These are phyloP conservation scores for Mionectes macconnelli DNA, from an alignment of 2,113 vertebrate species.

Conservation along the genomic window DNA sequence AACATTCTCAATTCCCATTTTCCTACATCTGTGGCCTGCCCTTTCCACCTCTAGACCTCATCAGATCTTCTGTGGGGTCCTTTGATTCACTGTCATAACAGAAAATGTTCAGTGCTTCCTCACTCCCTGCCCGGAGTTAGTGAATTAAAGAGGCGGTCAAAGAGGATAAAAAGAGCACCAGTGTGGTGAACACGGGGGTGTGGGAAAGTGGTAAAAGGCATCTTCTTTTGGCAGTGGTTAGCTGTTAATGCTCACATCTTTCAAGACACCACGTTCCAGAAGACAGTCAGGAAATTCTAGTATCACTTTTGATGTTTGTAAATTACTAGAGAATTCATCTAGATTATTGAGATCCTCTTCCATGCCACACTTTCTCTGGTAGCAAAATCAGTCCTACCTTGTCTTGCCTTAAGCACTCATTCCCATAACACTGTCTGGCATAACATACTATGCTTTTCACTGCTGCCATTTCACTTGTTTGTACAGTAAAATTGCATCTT, in stretches of 20 bases:
- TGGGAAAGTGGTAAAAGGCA: background rate
- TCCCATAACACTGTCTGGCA: background rate
- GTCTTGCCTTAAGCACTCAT: background rate
- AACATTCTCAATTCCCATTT: background rate
- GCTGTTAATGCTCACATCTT: background rate
- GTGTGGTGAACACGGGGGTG: background rate
- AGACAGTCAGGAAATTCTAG: background rate
- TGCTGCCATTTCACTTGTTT: background rate
- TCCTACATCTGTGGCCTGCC: background rate
- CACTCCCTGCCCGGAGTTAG: background rate
- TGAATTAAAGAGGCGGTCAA: background rate
- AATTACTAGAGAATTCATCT: background rate
- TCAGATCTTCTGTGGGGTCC: background rate
- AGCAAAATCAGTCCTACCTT: background rate
- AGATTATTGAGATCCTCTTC: background rate
- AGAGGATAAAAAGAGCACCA: background rate
- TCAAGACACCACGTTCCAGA: background rate
- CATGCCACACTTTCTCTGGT: background rate
- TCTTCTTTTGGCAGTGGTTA: background rate
- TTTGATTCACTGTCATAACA: background rate
- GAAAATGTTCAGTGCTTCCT: background rate
- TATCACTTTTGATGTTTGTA: background rate
- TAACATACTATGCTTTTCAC: accelerated
- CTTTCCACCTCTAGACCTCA: background rate
- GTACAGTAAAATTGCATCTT: background rate